phyloP scores from a whole-genome alignment of 2,888 invertebrate species.

The Coenonympha glycerion region DNA sequence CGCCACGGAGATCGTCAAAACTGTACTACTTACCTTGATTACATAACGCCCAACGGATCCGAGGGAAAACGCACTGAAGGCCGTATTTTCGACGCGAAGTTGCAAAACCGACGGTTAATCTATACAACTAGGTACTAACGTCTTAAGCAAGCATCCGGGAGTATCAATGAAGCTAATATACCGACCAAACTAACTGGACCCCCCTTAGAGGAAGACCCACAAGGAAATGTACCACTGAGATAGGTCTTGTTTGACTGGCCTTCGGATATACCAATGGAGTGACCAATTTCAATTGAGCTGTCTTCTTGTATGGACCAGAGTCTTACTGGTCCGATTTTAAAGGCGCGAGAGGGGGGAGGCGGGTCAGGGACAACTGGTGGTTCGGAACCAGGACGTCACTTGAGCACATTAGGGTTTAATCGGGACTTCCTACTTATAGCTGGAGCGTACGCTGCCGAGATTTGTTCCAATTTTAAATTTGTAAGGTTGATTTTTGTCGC shows the following conservation, averaged over 20 bases:
- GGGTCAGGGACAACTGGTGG: conserved; percentile 44
- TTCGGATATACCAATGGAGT: conserved; percentile 16
- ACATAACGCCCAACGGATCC: conserved; percentile 11
- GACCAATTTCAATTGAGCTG: conserved; percentile 25
- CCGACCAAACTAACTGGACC: conserved; percentile 45
- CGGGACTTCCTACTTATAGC: conserved; percentile 72
- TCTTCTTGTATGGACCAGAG: conserved; percentile 13
- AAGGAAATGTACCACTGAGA: conserved; percentile 27
- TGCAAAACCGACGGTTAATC: conserved; percentile 34
- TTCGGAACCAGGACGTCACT: conserved; percentile 60
- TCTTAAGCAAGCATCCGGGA: conserved; percentile 71
- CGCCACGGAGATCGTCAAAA: too few species aligned
- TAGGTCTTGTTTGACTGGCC: conserved; percentile 19
- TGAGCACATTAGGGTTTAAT: conserved; percentile 70
- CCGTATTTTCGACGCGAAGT: conserved; percentile 20
- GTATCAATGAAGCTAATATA: conserved; percentile 68
- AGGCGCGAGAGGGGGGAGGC: conserved; percentile 29
- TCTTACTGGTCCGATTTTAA: conserved; percentile 14
- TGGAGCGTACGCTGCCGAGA: conserved; percentile 56
- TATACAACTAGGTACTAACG: conserved; percentile 36
- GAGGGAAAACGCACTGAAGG: conserved; percentile 11
- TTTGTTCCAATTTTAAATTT: conserved; percentile 67
- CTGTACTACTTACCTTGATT: conserved; percentile 9
- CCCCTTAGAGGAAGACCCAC: conserved; percentile 30
- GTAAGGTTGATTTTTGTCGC: conserved; percentile 31